Percentiles rank a stretch among this genome's conserved stretches.
Conservation (phyloP, 2,888 invertebrate genomes). For the Dugesia japonica region DNA sequence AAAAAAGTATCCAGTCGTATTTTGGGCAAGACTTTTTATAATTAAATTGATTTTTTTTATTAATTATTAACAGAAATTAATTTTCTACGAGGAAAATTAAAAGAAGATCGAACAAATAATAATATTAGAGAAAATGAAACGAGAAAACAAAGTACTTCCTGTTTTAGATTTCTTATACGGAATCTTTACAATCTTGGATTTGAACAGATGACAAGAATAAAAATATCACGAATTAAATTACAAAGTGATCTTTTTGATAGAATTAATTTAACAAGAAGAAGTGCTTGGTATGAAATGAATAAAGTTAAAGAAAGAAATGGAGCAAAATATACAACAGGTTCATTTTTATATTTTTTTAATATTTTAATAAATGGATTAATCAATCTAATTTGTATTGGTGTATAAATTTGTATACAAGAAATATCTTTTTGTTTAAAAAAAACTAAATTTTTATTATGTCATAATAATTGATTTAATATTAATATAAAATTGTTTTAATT, state of each 20-base stretch:
- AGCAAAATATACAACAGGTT: conserved; percentile 25
- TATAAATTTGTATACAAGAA: no score
- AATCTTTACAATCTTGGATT: conserved; percentile 42
- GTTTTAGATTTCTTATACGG: conserved; percentile 41
- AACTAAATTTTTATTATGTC: no score
- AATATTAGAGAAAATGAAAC: background rate
- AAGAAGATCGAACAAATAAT: conserved; percentile 36
- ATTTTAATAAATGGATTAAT: background rate
- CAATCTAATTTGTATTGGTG: background rate
- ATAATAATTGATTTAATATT: no score
- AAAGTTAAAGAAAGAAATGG: conserved; percentile 33
- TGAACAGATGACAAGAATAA: conserved; percentile 42
- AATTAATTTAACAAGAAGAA: conserved; percentile 29
- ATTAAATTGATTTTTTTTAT: no score
- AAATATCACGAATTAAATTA: conserved; percentile 39
- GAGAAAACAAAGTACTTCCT: background rate
- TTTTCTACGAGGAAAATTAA: conserved; percentile 43
- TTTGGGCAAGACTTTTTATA: no score
- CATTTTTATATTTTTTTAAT: background rate
- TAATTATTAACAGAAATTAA: conserved; percentile 44
- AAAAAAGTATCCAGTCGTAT: conserved; percentile 39
- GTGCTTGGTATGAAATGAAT: conserved; percentile 28
- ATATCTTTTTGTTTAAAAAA: no score
- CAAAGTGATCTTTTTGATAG: background rate
- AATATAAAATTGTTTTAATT: no score